Evolutionary conservation across 2,888 invertebrate genomes (phyloP).

Genomic region (Pristionchus maxplancki): DNA sequence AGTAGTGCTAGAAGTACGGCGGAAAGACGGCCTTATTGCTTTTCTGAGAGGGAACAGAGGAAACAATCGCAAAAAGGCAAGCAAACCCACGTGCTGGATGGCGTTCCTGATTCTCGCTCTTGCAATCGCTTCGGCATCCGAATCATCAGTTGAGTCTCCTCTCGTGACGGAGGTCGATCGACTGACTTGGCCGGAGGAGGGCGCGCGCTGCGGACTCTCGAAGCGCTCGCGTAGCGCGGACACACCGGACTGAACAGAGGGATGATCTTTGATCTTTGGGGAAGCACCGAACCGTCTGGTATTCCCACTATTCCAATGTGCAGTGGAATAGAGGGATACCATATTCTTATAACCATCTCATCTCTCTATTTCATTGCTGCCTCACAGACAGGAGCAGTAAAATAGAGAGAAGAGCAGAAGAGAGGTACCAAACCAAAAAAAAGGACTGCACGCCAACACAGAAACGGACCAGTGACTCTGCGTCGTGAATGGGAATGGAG

Average conservation of each 20-base stretch:
- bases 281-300: neutral
- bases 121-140: slow-evolving; percentile 46
- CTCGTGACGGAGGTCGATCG: neutral
- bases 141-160: neutral
- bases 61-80: neutral
- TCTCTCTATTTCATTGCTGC: too few relatives aligned
- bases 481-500: slow-evolving; percentile 46
- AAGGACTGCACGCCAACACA: neutral
- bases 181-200: neutral
- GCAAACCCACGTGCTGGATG: slow-evolving; percentile 46
- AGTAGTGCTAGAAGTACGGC: too few relatives aligned
- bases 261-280: neutral
- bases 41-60: slow-evolving; percentile 4
- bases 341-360: too few relatives aligned
- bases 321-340: too few relatives aligned
- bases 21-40: too few relatives aligned
- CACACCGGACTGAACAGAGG: slow-evolving; percentile 30
- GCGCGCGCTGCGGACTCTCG: slow-evolving; percentile 48
- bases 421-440: neutral
- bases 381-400: too few relatives aligned
- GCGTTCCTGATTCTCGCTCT: slow-evolving; percentile 49
- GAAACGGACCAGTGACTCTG: slow-evolving; percentile 49
- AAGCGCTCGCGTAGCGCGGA: slow-evolving; percentile 46
- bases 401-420: too few relatives aligned
- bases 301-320: too few relatives aligned